Evolutionary conservation across 1,140 invertebrate species (phyloP).

Genomic region (Pseudoatta argentina): DNA sequence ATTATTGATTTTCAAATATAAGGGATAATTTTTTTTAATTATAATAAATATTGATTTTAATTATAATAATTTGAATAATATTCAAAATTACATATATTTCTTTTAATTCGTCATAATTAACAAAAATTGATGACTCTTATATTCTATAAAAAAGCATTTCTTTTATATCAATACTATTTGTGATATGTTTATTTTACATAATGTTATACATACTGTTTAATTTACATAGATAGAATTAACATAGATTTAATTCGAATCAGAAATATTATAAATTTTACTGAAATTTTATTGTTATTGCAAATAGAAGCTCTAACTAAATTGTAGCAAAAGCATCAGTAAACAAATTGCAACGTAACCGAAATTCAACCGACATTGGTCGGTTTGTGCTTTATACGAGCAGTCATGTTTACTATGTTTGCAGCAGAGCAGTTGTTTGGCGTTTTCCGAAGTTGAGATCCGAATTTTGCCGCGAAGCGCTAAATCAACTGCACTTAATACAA

Average conservation of each 20-base stretch:
- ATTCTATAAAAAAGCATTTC: background rate
- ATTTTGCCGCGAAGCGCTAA: constrained; percentile 46
- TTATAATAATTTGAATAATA: background rate
- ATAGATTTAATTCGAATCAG: background rate
- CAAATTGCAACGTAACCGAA: constrained; percentile 32
- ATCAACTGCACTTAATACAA: constrained; percentile 58
- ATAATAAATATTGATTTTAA: background rate
- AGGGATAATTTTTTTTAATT: background rate
- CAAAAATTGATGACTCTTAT: background rate
- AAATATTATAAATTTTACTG: background rate
- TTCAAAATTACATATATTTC: constrained; percentile 11
- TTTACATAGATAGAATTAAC: background rate
- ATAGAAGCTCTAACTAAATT: constrained; percentile 27
- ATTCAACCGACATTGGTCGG: constrained; percentile 9
- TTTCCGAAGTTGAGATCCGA: constrained; percentile 50
- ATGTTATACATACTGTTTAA: background rate
- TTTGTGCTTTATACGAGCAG: constrained; percentile 35
- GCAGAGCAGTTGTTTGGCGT: constrained; percentile 40
- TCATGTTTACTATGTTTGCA: constrained; percentile 32
- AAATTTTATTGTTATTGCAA: constrained; percentile 36
- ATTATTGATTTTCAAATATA: constrained; percentile 1
- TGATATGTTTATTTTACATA: background rate
- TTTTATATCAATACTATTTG: background rate
- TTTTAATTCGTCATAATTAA: background rate
- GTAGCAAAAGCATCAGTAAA: constrained; percentile 31